A percentile compares a stretch with the other conserved stretches of the same genome.
Evolutionary conservation across 2,888 invertebrate species (phyloP).

Genomic region (Cephus nigrinus): DNA sequence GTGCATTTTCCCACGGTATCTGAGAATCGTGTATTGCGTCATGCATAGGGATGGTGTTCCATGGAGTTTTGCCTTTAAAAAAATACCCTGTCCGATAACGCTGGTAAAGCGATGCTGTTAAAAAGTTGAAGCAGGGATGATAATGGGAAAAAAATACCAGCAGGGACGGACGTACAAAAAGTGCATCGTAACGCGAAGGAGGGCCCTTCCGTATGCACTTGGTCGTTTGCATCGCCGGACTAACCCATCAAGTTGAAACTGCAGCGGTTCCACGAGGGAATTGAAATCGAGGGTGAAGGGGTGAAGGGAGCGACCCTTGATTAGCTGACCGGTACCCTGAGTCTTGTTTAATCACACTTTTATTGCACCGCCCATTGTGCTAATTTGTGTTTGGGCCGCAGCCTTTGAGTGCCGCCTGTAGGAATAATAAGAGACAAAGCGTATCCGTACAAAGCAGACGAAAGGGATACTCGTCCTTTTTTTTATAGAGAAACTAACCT

Average conservation of each 20-base stretch:
- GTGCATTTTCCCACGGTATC: neutral
- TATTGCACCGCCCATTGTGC: slow-evolving; percentile 16
- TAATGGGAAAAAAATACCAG: neutral
- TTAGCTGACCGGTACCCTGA: slow-evolving; percentile 38
- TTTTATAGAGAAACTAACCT: neutral
- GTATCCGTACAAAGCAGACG: neutral
- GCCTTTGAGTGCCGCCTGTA: neutral
- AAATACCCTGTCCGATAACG: neutral
- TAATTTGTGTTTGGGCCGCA: slow-evolving; percentile 32
- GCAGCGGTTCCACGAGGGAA: slow-evolving; percentile 17
- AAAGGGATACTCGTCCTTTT: too few species aligned
- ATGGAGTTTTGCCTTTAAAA: neutral
- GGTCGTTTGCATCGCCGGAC: neutral
- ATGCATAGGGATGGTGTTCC: neutral
- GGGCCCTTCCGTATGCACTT: neutral
- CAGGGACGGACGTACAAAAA: neutral
- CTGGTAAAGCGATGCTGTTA: neutral
- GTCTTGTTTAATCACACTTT: slow-evolving; percentile 31
- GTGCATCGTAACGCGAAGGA: neutral
- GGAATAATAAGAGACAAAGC: neutral
- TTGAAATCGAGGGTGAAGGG: slow-evolving; percentile 29
- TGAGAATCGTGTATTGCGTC: neutral
- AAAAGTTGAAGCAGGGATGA: neutral
- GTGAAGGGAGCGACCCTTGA: slow-evolving; percentile 25
- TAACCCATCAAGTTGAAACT: neutral